Conservation (phyloP, 2,797 vertebrate genomes). For the Anas capensis region DNA sequence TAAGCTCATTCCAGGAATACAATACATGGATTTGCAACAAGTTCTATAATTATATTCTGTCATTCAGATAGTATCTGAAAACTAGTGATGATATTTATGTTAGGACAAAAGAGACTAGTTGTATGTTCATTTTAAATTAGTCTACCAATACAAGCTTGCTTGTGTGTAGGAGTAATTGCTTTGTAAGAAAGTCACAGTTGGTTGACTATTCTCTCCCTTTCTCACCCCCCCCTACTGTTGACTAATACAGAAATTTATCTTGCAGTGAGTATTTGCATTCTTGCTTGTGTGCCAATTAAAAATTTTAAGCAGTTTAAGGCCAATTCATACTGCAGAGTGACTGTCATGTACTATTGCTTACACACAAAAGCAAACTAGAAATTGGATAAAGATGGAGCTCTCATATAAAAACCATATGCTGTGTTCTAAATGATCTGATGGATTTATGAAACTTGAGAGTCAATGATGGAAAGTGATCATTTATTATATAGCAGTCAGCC, state of each 20-base stretch:
- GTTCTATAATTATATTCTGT: constrained; percentile 25
- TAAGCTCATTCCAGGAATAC: neutral
- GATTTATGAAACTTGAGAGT: neutral
- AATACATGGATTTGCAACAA: neutral
- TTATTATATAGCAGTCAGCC: neutral
- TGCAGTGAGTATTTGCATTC: neutral
- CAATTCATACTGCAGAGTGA: neutral
- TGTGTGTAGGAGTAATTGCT: neutral
- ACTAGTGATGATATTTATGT: neutral
- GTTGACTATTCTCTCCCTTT: neutral
- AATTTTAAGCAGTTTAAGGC: neutral
- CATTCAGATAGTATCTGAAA: neutral
- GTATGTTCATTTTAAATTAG: neutral
- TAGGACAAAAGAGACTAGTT: neutral
- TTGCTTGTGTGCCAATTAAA: neutral
- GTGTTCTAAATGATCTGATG: neutral
- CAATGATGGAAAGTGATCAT: neutral
- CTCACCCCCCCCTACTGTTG: neutral
- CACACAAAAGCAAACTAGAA: neutral
- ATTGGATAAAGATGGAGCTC: neutral
- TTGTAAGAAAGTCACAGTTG: neutral
- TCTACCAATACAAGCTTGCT: neutral
- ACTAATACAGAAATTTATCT: neutral
- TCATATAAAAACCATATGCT: neutral
- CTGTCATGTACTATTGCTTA: neutral